Base-by-base conservation (phyloP, 2,113 vertebrate species). In the Prinia subflava region DNA sequence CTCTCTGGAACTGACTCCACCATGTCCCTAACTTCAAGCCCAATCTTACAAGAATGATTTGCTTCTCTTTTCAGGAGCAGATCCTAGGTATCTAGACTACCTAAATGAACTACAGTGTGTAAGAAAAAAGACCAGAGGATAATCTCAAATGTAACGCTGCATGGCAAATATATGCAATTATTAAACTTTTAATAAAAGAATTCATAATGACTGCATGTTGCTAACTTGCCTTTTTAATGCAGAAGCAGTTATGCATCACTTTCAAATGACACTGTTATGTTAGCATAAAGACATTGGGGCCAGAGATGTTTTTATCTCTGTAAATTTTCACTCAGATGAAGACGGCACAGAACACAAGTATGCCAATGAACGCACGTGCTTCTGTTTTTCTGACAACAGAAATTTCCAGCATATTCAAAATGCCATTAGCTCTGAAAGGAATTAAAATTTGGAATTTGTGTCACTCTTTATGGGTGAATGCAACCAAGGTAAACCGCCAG, bases 171-270 rank as follows among this genome's bases (percentile, higher is more conserved):
- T 15, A 73, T 60, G 77, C 76, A 93, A 81, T 91, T 75, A 81
- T 20, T 83, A 89, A 60, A 83, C 15, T 37, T 73, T 46, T 79
- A 71, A 2, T 33, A 85, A 75, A 91, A 64, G n/a, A 77, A 67
- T 33, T 65, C 20, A 22, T 44, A 95, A 85, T 63, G 83, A 73
- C 74, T 68, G 67, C 69, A 96, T 64, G 82, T 70, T 94, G 84
- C 63, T 92, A 87, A 96, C 80, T 90, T 78, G 50, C 87, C 63
- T 89, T 94, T 95, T 95, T 92, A 94, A 73, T 87, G 77, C 89
- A 89, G 94, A 65, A 91, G 77, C 86, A 97, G 87, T 96, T 95
- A 83, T 7, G 10, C 42, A 89, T 86, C 47, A 25, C 12, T 64
- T 96, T 77, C 63, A 77, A 93, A 92, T 53, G 91, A 96, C 86